A percentile compares a stretch with the other conserved stretches of the same genome.
Evolutionary conservation across 2,113 vertebrate species (phyloP).

Genomic region (Arenaria interpres): DNA sequence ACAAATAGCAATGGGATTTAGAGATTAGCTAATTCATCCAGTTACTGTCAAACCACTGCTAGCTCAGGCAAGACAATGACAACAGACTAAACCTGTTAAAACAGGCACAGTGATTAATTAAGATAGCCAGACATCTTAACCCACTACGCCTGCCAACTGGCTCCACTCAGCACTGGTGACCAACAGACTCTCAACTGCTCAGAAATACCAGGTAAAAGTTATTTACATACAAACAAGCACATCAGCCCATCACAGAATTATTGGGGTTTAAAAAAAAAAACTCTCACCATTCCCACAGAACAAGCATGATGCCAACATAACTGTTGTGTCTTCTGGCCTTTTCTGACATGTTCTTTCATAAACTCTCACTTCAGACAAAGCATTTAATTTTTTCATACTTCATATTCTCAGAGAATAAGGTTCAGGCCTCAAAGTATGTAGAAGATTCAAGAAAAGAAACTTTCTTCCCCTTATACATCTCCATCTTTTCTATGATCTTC

Average conservation of each 20-base stretch:
- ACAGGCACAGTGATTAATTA: background rate
- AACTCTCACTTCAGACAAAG: background rate
- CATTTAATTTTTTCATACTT: background rate
- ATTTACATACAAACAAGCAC: background rate
- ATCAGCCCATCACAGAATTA: background rate
- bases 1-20: background rate
- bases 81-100: background rate
- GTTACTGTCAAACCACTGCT: background rate
- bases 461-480: background rate
- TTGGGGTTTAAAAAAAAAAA: background rate
- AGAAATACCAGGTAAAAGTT: background rate
- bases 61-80: background rate
- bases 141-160: fast-evolving
- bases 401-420: background rate
- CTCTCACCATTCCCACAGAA: background rate
- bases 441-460: background rate
- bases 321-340: background rate
- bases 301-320: background rate
- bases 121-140: background rate
- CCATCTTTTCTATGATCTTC: background rate
- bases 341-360: fast-evolving
- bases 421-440: background rate
- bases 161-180: background rate
- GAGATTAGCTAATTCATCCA: background rate
- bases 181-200: background rate